Evolutionary conservation across 2,888 invertebrate genomes (phyloP).

Genomic region (Neoascia interrupta): DNA sequence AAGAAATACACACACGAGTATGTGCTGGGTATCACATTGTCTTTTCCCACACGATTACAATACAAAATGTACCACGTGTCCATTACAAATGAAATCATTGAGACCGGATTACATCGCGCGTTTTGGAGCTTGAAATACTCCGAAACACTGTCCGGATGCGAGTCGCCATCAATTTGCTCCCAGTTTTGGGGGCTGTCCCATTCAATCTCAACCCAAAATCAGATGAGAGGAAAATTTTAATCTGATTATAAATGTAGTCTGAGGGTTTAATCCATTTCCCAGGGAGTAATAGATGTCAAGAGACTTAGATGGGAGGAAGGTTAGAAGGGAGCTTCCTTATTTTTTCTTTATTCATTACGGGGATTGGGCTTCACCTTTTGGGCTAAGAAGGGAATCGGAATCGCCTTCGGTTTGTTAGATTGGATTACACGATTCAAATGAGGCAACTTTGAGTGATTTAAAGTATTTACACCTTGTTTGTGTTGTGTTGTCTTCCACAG

Average conservation of each 20-base stretch:
- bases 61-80: conserved; percentile 25
- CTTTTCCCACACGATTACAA: conserved; percentile 6
- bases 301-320: neutral
- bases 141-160: neutral
- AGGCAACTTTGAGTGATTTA: conserved; percentile 60
- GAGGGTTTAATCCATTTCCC: conserved; percentile 56
- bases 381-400: conserved; percentile 36
- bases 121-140: too few species aligned
- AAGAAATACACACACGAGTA: neutral
- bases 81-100: conserved; percentile 44
- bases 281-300: neutral
- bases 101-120: conserved; percentile 54
- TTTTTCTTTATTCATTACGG: conserved; percentile 25
- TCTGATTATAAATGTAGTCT: conserved; percentile 67
- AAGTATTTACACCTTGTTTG: conserved; percentile 66
- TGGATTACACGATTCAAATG: conserved; percentile 67
- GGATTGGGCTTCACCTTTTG: conserved; percentile 14
- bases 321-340: neutral
- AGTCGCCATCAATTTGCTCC: neutral
- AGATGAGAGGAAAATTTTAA: conserved; percentile 65
- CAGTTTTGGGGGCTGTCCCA: neutral
- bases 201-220: conserved; percentile 30
- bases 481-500: conserved; percentile 28
- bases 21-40: too few species aligned
- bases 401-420: conserved; percentile 56